Conservation (phyloP, 2,888 invertebrate genomes). For the Pediacus dermestoides region DNA sequence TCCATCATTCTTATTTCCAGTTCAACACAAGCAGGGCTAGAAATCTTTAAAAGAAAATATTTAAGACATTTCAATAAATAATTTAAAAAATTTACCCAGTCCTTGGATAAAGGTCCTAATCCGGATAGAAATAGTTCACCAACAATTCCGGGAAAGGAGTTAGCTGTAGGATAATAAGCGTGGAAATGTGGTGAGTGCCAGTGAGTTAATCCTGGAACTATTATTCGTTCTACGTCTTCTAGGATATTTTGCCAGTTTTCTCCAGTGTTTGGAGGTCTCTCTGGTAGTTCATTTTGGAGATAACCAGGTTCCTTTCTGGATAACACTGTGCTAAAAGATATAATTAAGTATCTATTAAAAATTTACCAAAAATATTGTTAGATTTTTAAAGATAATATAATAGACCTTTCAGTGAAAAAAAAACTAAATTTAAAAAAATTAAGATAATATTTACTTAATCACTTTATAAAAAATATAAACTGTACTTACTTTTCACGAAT, state of each 20-base stretch:
- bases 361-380: no score
- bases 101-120: constrained; percentile 33
- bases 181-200: constrained; percentile 95
- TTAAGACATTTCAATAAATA: constrained; percentile 5
- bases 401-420: constrained; percentile 5
- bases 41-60: constrained; percentile 24
- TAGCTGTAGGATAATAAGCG: constrained; percentile 86
- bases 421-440: neutral
- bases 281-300: constrained; percentile 72
- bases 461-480: constrained; percentile 4
- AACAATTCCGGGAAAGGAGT: constrained; percentile 79
- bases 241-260: constrained; percentile 86
- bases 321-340: constrained; percentile 63
- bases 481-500: constrained; percentile 69
- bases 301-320: constrained; percentile 91
- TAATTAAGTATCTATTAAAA: neutral
- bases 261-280: constrained; percentile 72
- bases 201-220: constrained; percentile 91
- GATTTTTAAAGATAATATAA: constrained; percentile 5
- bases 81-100: constrained; percentile 31
- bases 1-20: constrained; percentile 88
- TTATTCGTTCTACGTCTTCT: constrained; percentile 76
- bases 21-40: constrained; percentile 72
- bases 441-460: constrained; percentile 9
- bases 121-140: constrained; percentile 57